phyloP scores from a whole-genome alignment of 2,113 vertebrate species.

The Plotosus lineatus region DNA sequence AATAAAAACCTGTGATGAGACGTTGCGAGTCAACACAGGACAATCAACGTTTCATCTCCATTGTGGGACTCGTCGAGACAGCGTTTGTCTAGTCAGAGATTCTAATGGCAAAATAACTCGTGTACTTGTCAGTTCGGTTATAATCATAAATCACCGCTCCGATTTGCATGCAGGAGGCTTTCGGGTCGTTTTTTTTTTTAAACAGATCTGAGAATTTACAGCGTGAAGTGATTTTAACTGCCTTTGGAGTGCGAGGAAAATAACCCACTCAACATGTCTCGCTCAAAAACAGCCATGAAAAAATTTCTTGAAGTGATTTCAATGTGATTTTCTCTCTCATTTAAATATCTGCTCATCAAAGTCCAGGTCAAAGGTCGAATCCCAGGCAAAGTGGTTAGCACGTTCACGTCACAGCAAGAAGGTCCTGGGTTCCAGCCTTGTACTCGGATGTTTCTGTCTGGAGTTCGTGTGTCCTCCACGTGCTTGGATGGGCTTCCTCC shows the following conservation, averaged over 20 bases:
- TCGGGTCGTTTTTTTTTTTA: neutral
- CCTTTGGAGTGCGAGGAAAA: neutral
- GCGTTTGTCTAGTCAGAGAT: neutral
- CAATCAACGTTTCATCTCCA: neutral
- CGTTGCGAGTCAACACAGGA: neutral
- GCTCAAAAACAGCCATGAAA: neutral
- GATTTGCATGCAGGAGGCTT: neutral
- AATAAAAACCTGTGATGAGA: neutral
- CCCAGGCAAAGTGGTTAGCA: too few relatives aligned
- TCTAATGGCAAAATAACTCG: neutral
- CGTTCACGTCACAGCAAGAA: too few relatives aligned
- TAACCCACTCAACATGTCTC: neutral
- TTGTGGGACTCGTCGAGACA: neutral
- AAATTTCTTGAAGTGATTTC: too few relatives aligned
- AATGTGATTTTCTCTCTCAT: neutral
- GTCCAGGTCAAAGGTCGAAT: neutral
- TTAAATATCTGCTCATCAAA: neutral
- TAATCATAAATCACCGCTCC: neutral
- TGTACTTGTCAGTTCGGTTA: neutral
- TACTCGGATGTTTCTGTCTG: too few relatives aligned
- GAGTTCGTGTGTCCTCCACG: too few relatives aligned
- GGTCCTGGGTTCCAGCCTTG: too few relatives aligned
- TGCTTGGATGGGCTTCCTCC: too few relatives aligned
- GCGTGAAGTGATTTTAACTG: conserved; percentile 11
- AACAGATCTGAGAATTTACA: neutral